These are phyloP conservation scores for Melanotaenia parkinsoni DNA, from an alignment of 2,797 vertebrate genomes.

Conservation along the genomic window DNA sequence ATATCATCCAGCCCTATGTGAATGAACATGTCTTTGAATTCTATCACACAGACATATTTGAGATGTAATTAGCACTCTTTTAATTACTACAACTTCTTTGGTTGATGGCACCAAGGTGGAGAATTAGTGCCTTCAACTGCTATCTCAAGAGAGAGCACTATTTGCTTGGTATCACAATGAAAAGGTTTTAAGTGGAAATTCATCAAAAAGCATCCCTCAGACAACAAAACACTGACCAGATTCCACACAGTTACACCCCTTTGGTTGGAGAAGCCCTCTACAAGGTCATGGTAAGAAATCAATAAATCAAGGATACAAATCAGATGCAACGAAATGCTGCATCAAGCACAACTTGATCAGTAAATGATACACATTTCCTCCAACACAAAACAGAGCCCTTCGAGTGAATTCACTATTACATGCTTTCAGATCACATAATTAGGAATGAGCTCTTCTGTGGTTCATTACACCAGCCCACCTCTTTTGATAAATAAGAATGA, in stretches of 20 bases:
- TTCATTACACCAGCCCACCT: slow-evolving; percentile 9
- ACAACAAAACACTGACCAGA: background rate
- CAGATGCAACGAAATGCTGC: slow-evolving; percentile 2
- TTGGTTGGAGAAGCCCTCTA: background rate
- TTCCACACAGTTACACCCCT: background rate
- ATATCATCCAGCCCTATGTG: no score
- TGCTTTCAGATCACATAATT: background rate
- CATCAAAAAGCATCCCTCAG: background rate
- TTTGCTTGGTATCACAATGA: background rate
- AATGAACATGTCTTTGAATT: background rate
- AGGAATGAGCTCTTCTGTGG: slow-evolving; percentile 3
- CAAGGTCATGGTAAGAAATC: slow-evolving; percentile 20
- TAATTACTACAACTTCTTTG: background rate
- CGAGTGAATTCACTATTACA: background rate
- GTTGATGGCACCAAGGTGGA: background rate
- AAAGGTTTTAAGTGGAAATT: background rate
- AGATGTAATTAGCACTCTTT: background rate
- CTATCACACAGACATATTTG: background rate
- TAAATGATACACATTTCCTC: slow-evolving; percentile 2
- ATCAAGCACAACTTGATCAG: background rate
- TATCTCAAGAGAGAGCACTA: background rate
- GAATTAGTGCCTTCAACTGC: background rate
- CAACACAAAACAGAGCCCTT: background rate
- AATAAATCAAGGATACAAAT: slow-evolving; percentile 8
- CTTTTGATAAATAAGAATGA: slow-evolving; percentile 37